Percentiles rank a stretch among this genome's conserved stretches.
These are phyloP conservation scores for Labeo rohita DNA, from an alignment of 2,113 vertebrate species.

Conservation along the genomic window DNA sequence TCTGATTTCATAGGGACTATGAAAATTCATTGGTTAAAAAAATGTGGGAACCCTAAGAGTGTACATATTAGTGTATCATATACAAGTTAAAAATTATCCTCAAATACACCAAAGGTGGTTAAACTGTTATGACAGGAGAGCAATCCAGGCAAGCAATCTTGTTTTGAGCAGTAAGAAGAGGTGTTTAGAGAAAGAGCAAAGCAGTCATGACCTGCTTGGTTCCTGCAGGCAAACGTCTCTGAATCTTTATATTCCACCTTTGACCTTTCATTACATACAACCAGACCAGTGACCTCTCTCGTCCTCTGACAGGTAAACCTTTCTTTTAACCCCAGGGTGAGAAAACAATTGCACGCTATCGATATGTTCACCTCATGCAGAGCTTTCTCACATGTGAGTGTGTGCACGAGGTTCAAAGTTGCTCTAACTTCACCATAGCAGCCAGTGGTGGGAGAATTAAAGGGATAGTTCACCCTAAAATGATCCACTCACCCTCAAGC, in stretches of 20 bases:
- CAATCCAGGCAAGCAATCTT: background rate
- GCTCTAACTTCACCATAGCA: background rate
- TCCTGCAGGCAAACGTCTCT: background rate
- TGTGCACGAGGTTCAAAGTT: background rate
- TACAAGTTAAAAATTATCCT: background rate
- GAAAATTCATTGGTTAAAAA: background rate
- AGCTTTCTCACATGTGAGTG: background rate
- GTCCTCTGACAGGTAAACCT: background rate
- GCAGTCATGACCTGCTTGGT: background rate
- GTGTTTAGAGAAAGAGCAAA: background rate
- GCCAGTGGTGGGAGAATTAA: background rate
- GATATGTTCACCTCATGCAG: background rate
- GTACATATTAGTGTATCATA: background rate
- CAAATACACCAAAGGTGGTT: background rate
- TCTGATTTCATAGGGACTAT: background rate
- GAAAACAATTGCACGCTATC: background rate
- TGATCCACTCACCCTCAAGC: too few species aligned
- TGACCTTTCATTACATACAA: conserved; percentile 30
- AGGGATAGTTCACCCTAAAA: too few species aligned
- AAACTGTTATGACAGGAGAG: background rate
- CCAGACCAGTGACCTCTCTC: conserved; percentile 4
- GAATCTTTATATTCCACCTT: conserved; percentile 7
- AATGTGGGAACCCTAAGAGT: background rate
- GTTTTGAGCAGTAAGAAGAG: background rate
- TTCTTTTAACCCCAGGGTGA: conserved; percentile 9